These are phyloP conservation scores for Cyclina sinensis DNA, from an alignment of 1,140 invertebrate genomes.

Conservation along the genomic window DNA sequence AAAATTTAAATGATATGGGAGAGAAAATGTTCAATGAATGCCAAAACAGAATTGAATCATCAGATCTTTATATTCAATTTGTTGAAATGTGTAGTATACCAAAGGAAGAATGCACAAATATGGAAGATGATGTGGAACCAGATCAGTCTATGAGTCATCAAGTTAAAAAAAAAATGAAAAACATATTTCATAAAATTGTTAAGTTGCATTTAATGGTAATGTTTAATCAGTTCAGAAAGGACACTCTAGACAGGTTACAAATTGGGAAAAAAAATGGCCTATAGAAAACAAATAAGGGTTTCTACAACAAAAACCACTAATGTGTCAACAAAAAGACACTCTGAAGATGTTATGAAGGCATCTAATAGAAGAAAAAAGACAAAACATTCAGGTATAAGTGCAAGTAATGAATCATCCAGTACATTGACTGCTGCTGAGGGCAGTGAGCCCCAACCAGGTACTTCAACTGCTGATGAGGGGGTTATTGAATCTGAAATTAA, in stretches of 20 bases:
- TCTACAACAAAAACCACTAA: not conserved
- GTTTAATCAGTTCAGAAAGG: slow-evolving; percentile 49
- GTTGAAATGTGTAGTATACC: not conserved
- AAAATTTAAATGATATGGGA: not conserved
- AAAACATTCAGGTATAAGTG: not conserved
- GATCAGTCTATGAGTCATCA: not conserved
- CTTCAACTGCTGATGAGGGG: not conserved
- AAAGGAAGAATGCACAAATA: not conserved
- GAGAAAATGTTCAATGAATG: not conserved
- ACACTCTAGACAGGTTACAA: slow-evolving; percentile 20
- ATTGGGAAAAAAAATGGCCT: slow-evolving; percentile 38
- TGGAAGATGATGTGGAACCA: not conserved
- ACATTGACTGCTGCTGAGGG: not conserved
- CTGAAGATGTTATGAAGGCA: not conserved
- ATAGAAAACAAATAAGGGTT: slow-evolving; percentile 44
- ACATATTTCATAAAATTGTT: not conserved
- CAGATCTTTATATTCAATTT: not conserved
- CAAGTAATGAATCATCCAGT: not conserved
- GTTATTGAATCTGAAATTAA: not conserved
- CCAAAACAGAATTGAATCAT: not conserved
- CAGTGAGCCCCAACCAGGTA: slow-evolving; percentile 11
- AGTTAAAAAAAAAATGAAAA: not conserved
- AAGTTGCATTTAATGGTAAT: slow-evolving; percentile 41
- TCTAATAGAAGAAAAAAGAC: not conserved
- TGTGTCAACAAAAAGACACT: not conserved